Base-by-base conservation (phyloP, 2,888 invertebrate genomes). In the Branchipolynoe longqiensis region DNA sequence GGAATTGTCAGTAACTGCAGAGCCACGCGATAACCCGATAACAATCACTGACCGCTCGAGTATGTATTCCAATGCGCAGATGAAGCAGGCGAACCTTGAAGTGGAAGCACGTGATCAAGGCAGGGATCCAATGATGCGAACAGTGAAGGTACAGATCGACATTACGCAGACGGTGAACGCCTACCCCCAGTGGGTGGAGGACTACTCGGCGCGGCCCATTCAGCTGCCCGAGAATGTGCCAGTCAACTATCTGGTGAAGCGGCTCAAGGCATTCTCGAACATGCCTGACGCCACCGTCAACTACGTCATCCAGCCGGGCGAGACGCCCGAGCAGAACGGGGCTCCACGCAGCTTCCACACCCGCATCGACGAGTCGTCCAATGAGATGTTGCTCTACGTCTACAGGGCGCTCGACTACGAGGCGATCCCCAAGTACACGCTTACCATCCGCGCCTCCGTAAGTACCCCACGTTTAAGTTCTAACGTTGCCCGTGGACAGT, bases 71-170 rank as follows among this genome's bases (percentile, higher is more conserved):
- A n/a, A 3, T 62, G 25, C 62, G 48, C 78, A 90, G 90, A 64
- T 69, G 33, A 83, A 88, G 40, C 25, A 85, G 12, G 89, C 89
- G 28, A 82, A 85, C 38, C 86, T 98, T 96, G 97, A 97, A 96
- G 98, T 98, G 95, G 97, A 97, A 96, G 98, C 98, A 95, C 96
- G 97, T 96, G 99, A 99, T 96, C 97, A 97, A 96, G 98, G 98
- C 94, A 97, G 96, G 95, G 97, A 97, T 94, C 96, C 97, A 95
- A 96, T 98, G 95, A 97, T 97, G 95, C 96, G 98, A 95, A 97
- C 97, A 94, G 98, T 98, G 95, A 98, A 97, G 95, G 98, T 99
- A 95, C 97, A 98, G 95, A 98, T 99, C 95, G 98, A 98, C 95
- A 98, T 98, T 95, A 98, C 98, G 95, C 87, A 88, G 83, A 88